Conservation (phyloP, 2,113 vertebrate species). For the Pogona vitticeps region DNA sequence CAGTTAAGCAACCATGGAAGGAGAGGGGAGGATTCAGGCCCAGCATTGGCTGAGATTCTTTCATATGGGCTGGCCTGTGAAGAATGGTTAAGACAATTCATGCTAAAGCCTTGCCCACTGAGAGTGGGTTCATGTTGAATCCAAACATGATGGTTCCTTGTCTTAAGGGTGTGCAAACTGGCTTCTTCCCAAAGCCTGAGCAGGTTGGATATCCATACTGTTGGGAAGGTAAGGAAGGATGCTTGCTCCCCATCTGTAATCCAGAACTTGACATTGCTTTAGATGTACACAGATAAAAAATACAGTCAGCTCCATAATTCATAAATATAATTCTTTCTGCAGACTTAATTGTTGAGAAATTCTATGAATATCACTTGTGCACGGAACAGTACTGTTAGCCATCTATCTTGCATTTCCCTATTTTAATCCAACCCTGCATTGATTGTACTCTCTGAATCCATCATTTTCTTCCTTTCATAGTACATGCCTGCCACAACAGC, state of each 20-base stretch:
- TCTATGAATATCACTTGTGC: background rate
- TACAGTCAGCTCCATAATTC: too few relatives aligned
- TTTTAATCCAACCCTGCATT: background rate
- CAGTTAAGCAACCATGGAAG: background rate
- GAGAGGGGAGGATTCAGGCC: background rate
- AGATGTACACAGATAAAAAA: too few relatives aligned
- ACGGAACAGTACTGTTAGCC: background rate
- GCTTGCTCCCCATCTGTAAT: too few relatives aligned
- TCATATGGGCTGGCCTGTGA: background rate
- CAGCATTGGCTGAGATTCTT: background rate
- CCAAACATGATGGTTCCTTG: background rate
- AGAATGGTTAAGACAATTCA: background rate
- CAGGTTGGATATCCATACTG: too few relatives aligned
- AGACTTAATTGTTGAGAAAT: background rate
- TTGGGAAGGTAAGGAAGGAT: too few relatives aligned
- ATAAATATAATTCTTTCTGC: too few relatives aligned
- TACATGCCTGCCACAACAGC: constrained; percentile 93
- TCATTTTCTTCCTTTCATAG: constrained; percentile 70
- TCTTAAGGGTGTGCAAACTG: background rate
- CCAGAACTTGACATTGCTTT: too few relatives aligned
- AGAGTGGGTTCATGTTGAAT: background rate
- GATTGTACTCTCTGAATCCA: background rate
- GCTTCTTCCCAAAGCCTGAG: background rate
- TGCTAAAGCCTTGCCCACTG: background rate
- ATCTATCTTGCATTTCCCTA: background rate